These are phyloP conservation scores for Fistularia tabacaria DNA, from an alignment of 2,797 vertebrate species.

Conservation along the genomic window DNA sequence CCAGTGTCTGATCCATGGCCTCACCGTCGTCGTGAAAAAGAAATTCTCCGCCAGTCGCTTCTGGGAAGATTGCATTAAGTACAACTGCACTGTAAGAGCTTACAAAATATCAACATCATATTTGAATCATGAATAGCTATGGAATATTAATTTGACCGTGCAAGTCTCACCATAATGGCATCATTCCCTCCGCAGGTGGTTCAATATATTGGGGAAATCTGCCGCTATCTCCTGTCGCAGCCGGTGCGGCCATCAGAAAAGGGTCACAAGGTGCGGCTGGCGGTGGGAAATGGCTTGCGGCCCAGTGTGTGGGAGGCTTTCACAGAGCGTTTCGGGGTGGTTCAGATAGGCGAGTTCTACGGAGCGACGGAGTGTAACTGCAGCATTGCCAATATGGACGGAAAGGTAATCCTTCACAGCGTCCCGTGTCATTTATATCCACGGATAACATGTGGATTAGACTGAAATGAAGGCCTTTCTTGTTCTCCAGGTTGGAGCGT, in stretches of 20 bases:
- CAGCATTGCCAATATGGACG: slow-evolving; percentile 91
- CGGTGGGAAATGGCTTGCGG: slow-evolving; percentile 86
- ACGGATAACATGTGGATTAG: background rate
- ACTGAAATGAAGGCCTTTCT: background rate
- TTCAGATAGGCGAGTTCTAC: slow-evolving; percentile 90
- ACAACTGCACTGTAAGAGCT: slow-evolving; percentile 88
- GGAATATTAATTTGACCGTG: slow-evolving; percentile 7
- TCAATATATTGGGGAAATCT: slow-evolving; percentile 95
- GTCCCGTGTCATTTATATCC: background rate
- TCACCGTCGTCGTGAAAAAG: slow-evolving; percentile 91
- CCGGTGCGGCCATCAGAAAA: slow-evolving; percentile 77
- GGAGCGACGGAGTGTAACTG: slow-evolving; percentile 96
- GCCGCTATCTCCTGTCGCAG: slow-evolving; percentile 88
- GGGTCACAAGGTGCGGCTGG: slow-evolving; percentile 82
- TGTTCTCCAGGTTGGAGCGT: slow-evolving; percentile 81
- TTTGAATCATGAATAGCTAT: slow-evolving; percentile 3
- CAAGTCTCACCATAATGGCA: background rate
- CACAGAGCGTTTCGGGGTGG: slow-evolving; percentile 78
- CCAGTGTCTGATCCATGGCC: slow-evolving; percentile 86
- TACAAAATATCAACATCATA: background rate
- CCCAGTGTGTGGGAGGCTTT: slow-evolving; percentile 92
- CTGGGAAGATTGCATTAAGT: slow-evolving; percentile 91
- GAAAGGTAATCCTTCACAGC: slow-evolving; percentile 75
- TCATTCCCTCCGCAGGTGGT: slow-evolving; percentile 74
- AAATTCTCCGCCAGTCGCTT: slow-evolving; percentile 94